Evolutionary conservation across 2,888 invertebrate genomes (phyloP), one percentile per base, ranked within the genome.

Genomic region (Brachypalpus laphriformis): DNA sequence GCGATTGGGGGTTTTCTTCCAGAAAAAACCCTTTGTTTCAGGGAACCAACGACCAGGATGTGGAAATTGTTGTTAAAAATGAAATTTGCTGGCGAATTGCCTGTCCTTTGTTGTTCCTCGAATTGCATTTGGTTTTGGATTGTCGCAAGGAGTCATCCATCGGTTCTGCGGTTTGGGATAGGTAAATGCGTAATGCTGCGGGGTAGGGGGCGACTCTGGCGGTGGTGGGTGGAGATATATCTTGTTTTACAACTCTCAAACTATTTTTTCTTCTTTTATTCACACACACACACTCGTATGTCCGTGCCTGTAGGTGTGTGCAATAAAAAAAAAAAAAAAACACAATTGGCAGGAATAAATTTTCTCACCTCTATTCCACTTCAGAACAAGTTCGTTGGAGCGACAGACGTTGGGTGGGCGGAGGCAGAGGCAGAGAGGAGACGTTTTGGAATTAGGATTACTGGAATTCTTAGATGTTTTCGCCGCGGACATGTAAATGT

Each of bases 191-290:
- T 37, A 66, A 40, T 66, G 66, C n/a, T 54, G 40, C 54, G 56
- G 70, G 34, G 70, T 42, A 54, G 68, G n/a, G n/a, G n/a, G n/a
- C n/a, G n/a, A n/a, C n/a, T n/a, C n/a, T 54, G 66, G 40, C 25
- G 11, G 3, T 54, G 56, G 22, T 28, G 42, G 42, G 20, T 34
- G 31, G 45, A 4, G 42, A 31, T 61, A 28, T 11, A 22, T 49
- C 34, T 49, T 65, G 47, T 49, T 49, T 63, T 63, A 25, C 59
- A 37, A 40, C 57, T 59, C 1, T 18, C 40, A 40, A 34, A 9
- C 9, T 34, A 1, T 9, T 34, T 34, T 4, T 34, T 34, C 9
- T n/a, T 22, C n/a, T 42, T 40, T 40, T 57, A 18, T 57, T n/a
- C 7, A 7, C 9, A 2, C 9, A n/a, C 0, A 16, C 1, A 18